These are phyloP conservation scores for Physeter macrocephalus DNA, from an alignment of 2,113 vertebrate genomes.

Conservation along the genomic window DNA sequence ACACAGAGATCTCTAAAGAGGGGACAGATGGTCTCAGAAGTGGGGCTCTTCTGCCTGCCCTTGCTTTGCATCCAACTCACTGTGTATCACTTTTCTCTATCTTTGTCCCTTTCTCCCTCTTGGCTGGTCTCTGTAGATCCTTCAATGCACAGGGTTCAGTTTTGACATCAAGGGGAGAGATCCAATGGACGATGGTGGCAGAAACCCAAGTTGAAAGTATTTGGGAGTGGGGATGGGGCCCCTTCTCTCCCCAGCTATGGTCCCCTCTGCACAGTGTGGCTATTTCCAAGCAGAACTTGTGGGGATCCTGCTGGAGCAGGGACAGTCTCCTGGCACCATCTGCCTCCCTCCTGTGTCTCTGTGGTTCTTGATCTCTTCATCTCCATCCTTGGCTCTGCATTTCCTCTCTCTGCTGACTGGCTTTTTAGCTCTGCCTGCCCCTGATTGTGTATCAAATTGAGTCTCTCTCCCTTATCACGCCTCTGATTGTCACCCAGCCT, in stretches of 20 bases:
- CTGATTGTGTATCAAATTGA: neutral
- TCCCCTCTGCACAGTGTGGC: neutral
- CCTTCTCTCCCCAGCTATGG: neutral
- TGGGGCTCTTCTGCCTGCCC: too few species aligned
- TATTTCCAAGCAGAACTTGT: neutral
- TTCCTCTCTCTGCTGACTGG: neutral
- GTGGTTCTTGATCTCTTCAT: neutral
- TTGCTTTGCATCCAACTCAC: neutral
- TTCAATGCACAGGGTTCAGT: neutral
- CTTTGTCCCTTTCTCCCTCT: neutral
- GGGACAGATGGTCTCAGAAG: neutral
- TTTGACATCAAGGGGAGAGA: neutral
- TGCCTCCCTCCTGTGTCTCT: neutral
- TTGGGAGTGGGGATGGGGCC: neutral
- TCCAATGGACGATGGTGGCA: neutral
- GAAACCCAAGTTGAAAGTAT: neutral
- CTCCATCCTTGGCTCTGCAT: neutral
- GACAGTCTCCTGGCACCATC: too few species aligned
- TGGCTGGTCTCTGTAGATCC: neutral
- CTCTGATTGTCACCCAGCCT: neutral
- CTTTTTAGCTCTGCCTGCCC: neutral
- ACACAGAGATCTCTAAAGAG: neutral
- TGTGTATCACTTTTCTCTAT: neutral
- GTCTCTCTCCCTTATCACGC: neutral
- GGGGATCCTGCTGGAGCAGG: neutral